phyloP scores from a whole-genome alignment of 2,113 vertebrate species.

The Daphoenositta chrysoptera region DNA sequence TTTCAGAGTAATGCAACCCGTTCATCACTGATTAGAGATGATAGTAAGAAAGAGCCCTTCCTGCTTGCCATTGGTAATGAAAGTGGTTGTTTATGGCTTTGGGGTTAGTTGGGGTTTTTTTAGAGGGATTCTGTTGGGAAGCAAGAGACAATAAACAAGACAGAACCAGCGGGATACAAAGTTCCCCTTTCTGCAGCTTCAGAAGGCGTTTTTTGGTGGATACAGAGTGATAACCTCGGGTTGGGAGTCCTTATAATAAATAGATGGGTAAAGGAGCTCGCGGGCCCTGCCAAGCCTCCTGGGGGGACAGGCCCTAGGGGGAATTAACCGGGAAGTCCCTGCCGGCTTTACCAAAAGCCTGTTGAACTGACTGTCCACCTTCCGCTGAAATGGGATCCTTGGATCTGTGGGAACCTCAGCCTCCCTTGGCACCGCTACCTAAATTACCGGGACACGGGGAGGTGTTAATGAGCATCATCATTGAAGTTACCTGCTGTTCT shows the following conservation, averaged over 20 bases:
- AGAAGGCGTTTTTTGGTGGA: not conserved
- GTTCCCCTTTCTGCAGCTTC: not conserved
- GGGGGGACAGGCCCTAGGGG: not conserved
- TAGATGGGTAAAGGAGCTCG: not conserved
- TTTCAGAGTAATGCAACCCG: not conserved
- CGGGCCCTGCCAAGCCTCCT: not conserved
- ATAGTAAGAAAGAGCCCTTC: not conserved
- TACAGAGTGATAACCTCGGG: not conserved
- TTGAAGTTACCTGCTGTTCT: not conserved
- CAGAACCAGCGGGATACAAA: not conserved
- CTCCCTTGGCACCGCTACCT: not conserved
- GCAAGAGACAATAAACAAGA: not conserved
- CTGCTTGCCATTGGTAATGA: not conserved
- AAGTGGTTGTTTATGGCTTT: not conserved
- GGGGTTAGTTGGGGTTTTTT: not conserved
- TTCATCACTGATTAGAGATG: not conserved
- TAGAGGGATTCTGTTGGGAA: not conserved
- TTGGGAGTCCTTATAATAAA: not conserved
- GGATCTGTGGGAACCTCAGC: not conserved
- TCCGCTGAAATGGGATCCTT: not conserved
- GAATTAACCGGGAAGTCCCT: not conserved
- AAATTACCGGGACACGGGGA: not conserved
- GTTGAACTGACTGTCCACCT: not conserved
- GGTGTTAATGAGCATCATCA: not conserved
- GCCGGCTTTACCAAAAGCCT: not conserved